phyloP scores from a whole-genome alignment of 1,140 invertebrate genomes.

The Pentalonia nigronervosa region DNA sequence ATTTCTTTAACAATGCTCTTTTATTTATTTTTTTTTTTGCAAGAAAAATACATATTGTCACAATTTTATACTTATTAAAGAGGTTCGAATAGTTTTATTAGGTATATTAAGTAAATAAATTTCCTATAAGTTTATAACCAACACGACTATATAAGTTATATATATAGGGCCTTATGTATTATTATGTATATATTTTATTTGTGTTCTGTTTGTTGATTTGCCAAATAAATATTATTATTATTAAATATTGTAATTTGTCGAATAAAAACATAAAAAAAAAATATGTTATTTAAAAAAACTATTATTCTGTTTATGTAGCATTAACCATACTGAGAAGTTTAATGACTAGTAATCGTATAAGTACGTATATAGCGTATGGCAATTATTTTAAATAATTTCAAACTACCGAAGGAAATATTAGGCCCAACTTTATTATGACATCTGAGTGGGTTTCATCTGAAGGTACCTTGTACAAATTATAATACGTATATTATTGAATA shows the following conservation, averaged over 20 bases:
- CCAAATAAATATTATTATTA: too few relatives aligned
- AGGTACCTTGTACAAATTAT: neutral
- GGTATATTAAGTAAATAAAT: too few relatives aligned
- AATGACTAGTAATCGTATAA: neutral
- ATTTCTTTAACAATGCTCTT: too few relatives aligned
- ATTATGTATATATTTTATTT: too few relatives aligned
- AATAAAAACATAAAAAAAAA: neutral
- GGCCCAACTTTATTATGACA: neutral
- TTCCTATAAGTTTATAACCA: too few relatives aligned
- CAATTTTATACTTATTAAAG: neutral
- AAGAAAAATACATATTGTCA: neutral
- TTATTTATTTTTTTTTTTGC: too few relatives aligned
- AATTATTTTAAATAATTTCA: neutral
- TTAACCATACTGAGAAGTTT: neutral
- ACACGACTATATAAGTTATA: too few relatives aligned
- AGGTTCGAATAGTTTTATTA: neutral
- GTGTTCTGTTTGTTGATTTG: too few relatives aligned
- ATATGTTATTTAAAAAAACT: neutral
- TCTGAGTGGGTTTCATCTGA: neutral
- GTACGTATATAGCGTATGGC: neutral
- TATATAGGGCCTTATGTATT: too few relatives aligned
- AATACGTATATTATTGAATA: neutral
- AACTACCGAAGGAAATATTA: neutral
- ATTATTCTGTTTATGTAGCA: neutral
- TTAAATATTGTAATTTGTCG: neutral